Evolutionary conservation across 2,888 invertebrate genomes (phyloP), one percentile per base, ranked within the genome.

Genomic region (Epiblema foenella): DNA sequence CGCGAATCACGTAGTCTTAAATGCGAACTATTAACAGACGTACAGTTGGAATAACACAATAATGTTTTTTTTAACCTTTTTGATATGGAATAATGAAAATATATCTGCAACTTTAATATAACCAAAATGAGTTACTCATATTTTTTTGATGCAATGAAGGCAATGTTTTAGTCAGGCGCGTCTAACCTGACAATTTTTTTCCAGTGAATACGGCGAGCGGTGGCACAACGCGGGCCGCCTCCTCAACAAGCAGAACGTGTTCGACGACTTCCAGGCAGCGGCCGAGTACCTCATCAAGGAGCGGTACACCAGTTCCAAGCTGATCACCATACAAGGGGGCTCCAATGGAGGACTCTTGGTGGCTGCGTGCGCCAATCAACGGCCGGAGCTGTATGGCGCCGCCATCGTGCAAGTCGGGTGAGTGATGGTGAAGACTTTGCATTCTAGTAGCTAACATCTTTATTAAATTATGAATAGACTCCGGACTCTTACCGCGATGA

Each of bases 261-360:
- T 99, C 89, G 97, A 99, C 89, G 99, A 99, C 94, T 99, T 99
- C 90, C 97, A 98, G 84, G 94, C 95, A 68, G 98, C 99, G 0
- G 99, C 98, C 0, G 96, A 98, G 88, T 98, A 97, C 93, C 95
- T 99, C 57, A 94, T 98, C 29, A 84, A 92, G 8, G 95, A 97
- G 77, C 95, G 95, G n/a, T 98, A 98, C 89, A 98, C 99, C 0
- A 92, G 87, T 29, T 93, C 96, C 11, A 89, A 94, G 66, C 97
- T 96, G 85, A 86, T 99, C 74, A 96, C 96, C 15, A 98, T 98
- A 79, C 97, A 98, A 89, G 99, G 99, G 18, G 99, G 97, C 29
- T 99, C 99, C 66, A 99, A 99, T 93, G 99, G 99, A 0, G 99
- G 99, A 0, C 94, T 99, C 68, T 93, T 99, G n/a, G 97, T 99